Evolutionary conservation across 2,113 vertebrate genomes (phyloP), one percentile per base, ranked within the genome.

Genomic region (Hydropotes inermis): DNA sequence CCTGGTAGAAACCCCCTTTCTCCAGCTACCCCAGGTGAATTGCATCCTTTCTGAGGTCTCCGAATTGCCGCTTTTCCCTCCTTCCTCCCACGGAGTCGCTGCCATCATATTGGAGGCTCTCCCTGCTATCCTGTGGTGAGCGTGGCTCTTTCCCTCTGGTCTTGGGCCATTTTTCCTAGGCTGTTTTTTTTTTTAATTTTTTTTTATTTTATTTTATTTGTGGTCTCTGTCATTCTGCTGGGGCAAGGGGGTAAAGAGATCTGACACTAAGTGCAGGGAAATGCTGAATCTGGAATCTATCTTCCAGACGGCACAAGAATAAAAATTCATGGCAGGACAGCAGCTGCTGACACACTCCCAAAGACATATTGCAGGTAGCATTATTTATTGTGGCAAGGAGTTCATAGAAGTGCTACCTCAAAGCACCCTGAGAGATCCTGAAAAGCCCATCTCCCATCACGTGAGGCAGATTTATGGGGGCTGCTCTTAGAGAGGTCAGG

Each of bases 381-480:
- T 99, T 99, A 99, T 99, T 99, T 99, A 99, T 99, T 98, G 99
- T 98, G 98, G 99, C 99, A 98, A 98, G 97, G 98, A 99, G 99
- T 99, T 99, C 99, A 99, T 99, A 98, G 98, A 99, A 99, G 99
- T 98, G 99, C 99, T 99, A 98, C 99, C 99, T 99, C 98, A 98
- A 97, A 99, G 99, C 99, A 99, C 99, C 99, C 99, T 95, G 98
- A 99, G 99, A 99, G 99, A 99, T 99, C 99, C 99, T 99, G 99
- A 99, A 99, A 99, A 99, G 99, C 99, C 99, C 99, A 99, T 99
- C 99, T 99, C 99, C 98, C 98, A 99, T 99, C 99, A 99, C 99
- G 99, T 99, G 97, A 98, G 93, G 99, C 99, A 99, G 99, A 99
- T 99, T 99, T 99, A 99, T 98, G 98, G 98, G 30, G 50, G 97